A percentile compares a stretch with the other conserved stretches of the same genome.
phyloP scores from a whole-genome alignment of 2,797 vertebrate genomes.

The Merluccius polli region DNA sequence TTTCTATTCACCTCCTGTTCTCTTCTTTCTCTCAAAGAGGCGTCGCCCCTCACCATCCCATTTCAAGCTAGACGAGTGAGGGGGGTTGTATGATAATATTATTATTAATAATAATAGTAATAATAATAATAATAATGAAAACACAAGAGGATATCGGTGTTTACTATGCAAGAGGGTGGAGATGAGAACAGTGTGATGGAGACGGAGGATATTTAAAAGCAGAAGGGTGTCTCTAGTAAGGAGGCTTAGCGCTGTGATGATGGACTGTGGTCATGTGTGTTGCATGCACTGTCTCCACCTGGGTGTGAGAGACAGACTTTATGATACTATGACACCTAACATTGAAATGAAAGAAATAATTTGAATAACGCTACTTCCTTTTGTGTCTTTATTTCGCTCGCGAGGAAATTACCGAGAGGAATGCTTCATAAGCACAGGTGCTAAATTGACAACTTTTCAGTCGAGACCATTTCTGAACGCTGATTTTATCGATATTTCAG shows the following conservation, averaged over 20 bases:
- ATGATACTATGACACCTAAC: constrained; percentile 38
- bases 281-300: constrained; percentile 65
- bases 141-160: constrained; percentile 32
- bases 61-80: constrained; percentile 2
- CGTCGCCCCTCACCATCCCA: constrained; percentile 9
- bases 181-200: not conserved
- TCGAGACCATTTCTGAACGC: not conserved
- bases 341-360: constrained; percentile 28
- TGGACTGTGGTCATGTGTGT: constrained; percentile 54
- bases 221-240: constrained; percentile 40
- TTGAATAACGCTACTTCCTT: constrained; percentile 37
- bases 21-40: not conserved
- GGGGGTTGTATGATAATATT: too few relatives aligned
- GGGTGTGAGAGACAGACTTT: constrained; percentile 46
- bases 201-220: not conserved
- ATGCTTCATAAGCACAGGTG: not conserved
- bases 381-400: constrained; percentile 30
- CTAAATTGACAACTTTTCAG: not conserved
- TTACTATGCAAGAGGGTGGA: constrained; percentile 72
- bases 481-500: not conserved
- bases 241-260: constrained; percentile 33
- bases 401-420: not conserved
- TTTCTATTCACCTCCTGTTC: not conserved
- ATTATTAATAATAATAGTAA: too few relatives aligned
- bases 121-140: constrained; percentile 9